Evolutionary conservation across 92 coral and sea anemone genomes (phyloP), one percentile per base, ranked within the genome.

Genomic region (Nematostella vectensis): DNA sequence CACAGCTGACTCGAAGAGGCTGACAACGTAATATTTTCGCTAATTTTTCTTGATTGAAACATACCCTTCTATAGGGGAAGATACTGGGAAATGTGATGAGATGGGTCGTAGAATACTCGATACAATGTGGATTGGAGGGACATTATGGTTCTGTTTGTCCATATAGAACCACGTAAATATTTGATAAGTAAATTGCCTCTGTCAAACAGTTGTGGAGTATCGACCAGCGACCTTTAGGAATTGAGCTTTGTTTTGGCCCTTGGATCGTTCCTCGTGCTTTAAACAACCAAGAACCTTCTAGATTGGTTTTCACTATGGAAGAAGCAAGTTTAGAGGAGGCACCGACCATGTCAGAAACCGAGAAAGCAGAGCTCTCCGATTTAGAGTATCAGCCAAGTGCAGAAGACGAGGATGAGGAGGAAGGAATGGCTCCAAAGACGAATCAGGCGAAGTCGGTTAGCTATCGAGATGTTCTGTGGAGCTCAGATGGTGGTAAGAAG

Each of bases 401-500:
- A 2, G 72, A 66, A 29, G 72, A 66, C 31, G 72, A 66, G 20
- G 72, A 66, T 48, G 72, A 66, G 47, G 68, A 62, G 28, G 72
- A 66, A 29, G 72, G 47, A 48, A 45, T 29, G 18, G 23, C 17
- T 45, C 9, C 18, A 11, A 57, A 38, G 8, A 9, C 57, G 2
- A 66, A 48, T n/a, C 72, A 66, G 33, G 63, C 55, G 11, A 59
- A 52, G 27, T 52, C 50, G 0, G 40, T 48, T 0, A 55, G 72
- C 15, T 66, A 54, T 55, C 70, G 59, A 11, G 67, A 76, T 50
- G n/a, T n/a, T n/a, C 55, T 58, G 29, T 76, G 82, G 82, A 76
- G 74, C 29, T 76, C 82, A 15, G 82, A 76, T 69, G 82, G 74
- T 68, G 82, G 82, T 76, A 29, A 31, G 24, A 26, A 13, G 11